Evolutionary conservation across 2,113 vertebrate genomes (phyloP).

Genomic region (Stegostoma tigrinum): DNA sequence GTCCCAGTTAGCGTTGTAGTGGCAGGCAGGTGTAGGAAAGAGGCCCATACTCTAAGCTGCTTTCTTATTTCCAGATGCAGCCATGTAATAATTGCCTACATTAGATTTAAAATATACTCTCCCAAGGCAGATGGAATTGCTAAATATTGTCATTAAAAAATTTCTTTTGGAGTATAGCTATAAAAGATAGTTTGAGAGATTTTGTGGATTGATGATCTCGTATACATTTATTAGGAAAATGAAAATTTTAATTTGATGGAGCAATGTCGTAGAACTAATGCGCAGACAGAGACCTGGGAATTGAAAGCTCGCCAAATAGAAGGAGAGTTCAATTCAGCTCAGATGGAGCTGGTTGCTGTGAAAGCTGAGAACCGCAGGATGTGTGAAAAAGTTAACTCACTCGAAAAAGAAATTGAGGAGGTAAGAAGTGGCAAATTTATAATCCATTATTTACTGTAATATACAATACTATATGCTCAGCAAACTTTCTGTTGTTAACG

Average conservation of each 20-base stretch:
- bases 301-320: conserved; percentile 58
- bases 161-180: not conserved
- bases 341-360: conserved; percentile 49
- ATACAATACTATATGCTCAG: not conserved
- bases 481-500: not conserved
- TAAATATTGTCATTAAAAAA: not conserved
- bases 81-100: not conserved
- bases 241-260: conserved; percentile 62
- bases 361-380: conserved; percentile 56
- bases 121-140: not conserved
- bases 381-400: conserved; percentile 56
- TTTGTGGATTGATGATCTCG: not conserved
- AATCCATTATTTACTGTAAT: not conserved
- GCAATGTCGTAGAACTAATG: conserved; percentile 50
- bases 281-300: conserved; percentile 62
- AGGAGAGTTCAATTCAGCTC: conserved; percentile 53
- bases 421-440: conserved; percentile 45
- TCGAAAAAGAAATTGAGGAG: conserved; percentile 60
- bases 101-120: not conserved
- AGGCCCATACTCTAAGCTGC: not conserved
- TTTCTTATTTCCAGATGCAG: conserved; percentile 10
- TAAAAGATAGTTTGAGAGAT: not conserved
- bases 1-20: not conserved
- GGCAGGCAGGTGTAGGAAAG: not conserved
- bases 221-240: conserved; percentile 53